phyloP scores from a whole-genome alignment of 2,797 vertebrate species.

The Glyptemys insculpta region DNA sequence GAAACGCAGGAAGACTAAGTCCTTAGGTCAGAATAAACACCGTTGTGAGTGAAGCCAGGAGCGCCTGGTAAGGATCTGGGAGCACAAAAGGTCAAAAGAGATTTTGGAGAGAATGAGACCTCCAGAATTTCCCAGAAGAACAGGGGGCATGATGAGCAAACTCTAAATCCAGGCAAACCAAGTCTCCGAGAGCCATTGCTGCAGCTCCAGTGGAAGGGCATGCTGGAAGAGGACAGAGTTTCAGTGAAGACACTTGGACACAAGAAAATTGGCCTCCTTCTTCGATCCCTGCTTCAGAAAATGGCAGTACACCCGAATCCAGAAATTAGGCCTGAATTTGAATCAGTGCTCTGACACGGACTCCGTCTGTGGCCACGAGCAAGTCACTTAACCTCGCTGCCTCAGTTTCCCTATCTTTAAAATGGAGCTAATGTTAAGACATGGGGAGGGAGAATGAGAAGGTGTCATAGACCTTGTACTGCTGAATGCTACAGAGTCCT shows the following conservation, averaged over 20 bases:
- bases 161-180: neutral
- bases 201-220: neutral
- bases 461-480: neutral
- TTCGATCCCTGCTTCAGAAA: slow-evolving; percentile 6
- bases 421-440: slow-evolving; percentile 43
- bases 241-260: neutral
- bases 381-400: neutral
- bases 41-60: neutral
- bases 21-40: neutral
- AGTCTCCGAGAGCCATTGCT: neutral
- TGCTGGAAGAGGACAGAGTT: neutral
- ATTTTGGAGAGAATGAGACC: neutral
- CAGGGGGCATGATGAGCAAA: too few relatives aligned
- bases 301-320: neutral
- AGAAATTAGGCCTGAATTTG: slow-evolving; percentile 15
- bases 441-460: slow-evolving; percentile 34
- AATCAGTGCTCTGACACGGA: fast-evolving
- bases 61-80: neutral
- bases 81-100: neutral
- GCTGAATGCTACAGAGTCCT: neutral
- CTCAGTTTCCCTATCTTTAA: neutral
- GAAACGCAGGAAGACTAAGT: neutral
- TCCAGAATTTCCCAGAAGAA: neutral
- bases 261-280: neutral
- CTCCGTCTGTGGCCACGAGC: neutral